A percentile compares a stretch with the other conserved stretches of the same genome.
Evolutionary conservation across 2,888 invertebrate species (phyloP).

Genomic region (Agonopterix heracliana): DNA sequence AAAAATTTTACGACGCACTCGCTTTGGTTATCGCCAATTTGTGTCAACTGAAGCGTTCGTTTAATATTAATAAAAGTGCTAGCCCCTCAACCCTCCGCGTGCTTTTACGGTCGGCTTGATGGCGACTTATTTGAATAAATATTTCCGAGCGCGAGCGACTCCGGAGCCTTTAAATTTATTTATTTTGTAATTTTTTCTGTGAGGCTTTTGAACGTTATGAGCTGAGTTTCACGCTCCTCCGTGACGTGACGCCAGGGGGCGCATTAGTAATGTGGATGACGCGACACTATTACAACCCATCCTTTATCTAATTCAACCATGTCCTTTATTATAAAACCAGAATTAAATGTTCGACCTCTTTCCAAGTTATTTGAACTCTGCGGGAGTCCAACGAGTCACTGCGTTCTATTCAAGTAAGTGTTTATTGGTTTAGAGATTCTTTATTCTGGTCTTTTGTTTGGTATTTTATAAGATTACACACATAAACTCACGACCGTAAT

Average conservation of each 20-base stretch:
- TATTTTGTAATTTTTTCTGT: conserved; percentile 52
- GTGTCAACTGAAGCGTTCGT: conserved; percentile 72
- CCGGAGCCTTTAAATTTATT: conserved; percentile 48
- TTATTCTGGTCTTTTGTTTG: neutral
- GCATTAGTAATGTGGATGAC: conserved; percentile 67
- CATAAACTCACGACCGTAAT: too few relatives aligned
- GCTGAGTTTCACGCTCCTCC: conserved; percentile 23
- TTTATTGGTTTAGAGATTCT: conserved; percentile 51
- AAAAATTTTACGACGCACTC: conserved; percentile 55
- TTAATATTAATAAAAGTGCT: conserved; percentile 74
- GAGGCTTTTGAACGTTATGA: conserved; percentile 29
- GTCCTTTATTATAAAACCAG: conserved; percentile 69
- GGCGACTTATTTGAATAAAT: conserved; percentile 74
- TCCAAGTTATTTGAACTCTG: conserved; percentile 61
- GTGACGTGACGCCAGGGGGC: conserved; percentile 55
- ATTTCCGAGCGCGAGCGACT: conserved; percentile 55
- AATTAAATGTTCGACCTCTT: conserved; percentile 64
- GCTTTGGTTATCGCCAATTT: conserved; percentile 71
- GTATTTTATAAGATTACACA: too few relatives aligned
- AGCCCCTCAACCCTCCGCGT: conserved; percentile 65
- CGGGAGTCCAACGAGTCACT: conserved; percentile 60
- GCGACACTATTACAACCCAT: conserved; percentile 70
- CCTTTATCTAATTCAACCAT: conserved; percentile 69
- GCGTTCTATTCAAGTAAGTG: conserved; percentile 49
- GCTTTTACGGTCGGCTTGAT: conserved; percentile 71